Base-by-base conservation (phyloP, 2,797 vertebrate species). In the Botia kubotai region DNA sequence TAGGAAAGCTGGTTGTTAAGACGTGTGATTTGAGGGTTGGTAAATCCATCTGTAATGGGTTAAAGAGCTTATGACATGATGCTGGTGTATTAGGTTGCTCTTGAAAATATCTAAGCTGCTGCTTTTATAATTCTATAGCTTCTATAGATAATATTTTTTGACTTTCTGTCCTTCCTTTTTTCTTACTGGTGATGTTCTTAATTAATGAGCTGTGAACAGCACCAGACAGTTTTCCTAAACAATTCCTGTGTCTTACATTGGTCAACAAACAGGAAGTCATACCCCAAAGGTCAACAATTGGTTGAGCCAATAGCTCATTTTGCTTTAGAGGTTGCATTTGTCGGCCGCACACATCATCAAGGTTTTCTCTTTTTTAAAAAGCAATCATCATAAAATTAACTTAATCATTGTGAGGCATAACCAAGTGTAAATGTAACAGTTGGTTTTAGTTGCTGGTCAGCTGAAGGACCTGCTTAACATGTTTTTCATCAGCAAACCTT, bases 51-150 rank as follows among this genome's bases (percentile, higher is more conserved):
- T 11, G 39, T 60, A 33, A 43, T 2, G 39, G 66, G 19, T 82
- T 82, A 55, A 60, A 79, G 50, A 75, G 77, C 60, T 85, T 87
- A 55, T 62, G 43, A 58, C 53, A 55, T 69, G 66, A 84, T 33
- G 36, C 46, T 78, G 5, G 13, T 66, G 66, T 72, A 58, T 43
- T 68, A 68, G 66, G 70, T 12, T 48, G 62, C 55, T 21, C 75
- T 65, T 17, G 4, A 62, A 55, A 39, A 68, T 10, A 50, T 33
- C 39, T 81, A 72, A 36, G 75, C 70, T 72, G 21, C 67, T 52
- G 79, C 50, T 46, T 53, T 78, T 33, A 39, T 36, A 16, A 53
- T 46, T 46, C 10, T 77, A 66, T 72, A 43, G 12, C 26, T 66
- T 50, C 29, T 16, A 65, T 50, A 14, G 8, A 29, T 71, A 77